A percentile compares a stretch with the other conserved stretches of the same genome.
Evolutionary conservation across 2,797 vertebrate species (phyloP).

Genomic region (Rhinichthys osculus): DNA sequence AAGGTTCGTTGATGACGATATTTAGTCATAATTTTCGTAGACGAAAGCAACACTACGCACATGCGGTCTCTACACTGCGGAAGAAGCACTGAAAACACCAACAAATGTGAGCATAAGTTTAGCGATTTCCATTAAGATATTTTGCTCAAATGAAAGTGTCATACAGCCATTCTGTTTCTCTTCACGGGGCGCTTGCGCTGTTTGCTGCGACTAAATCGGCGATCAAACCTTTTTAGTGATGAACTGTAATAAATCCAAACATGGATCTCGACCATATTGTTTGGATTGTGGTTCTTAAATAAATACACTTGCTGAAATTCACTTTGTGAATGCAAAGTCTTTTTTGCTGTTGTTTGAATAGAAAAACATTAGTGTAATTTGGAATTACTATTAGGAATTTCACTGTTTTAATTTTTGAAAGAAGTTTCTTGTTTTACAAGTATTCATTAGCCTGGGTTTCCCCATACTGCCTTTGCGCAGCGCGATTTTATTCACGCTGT

Average conservation of each 20-base stretch:
- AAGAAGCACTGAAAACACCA: neutral
- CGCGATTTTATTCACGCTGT: too few relatives aligned
- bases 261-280: neutral
- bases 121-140: too few relatives aligned
- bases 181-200: too few relatives aligned
- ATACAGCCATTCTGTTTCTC: neutral
- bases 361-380: neutral
- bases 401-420: too few relatives aligned
- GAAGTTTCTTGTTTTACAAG: neutral
- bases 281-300: neutral
- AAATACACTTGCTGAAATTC: too few relatives aligned
- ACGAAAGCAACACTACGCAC: too few relatives aligned
- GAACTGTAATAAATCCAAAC: neutral
- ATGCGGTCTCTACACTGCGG: neutral
- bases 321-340: too few relatives aligned
- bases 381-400: too few relatives aligned
- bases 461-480: too few relatives aligned
- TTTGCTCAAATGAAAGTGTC: neutral
- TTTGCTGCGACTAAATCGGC: neutral
- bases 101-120: neutral
- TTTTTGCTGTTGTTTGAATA: neutral
- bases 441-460: too few relatives aligned
- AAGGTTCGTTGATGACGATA: too few relatives aligned
- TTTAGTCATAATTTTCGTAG: too few relatives aligned
- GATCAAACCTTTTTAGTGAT: neutral